Percentiles rank a stretch among this genome's conserved stretches.
These are phyloP conservation scores for Rhea pennata DNA, from an alignment of 2,113 vertebrate species.

Conservation along the genomic window DNA sequence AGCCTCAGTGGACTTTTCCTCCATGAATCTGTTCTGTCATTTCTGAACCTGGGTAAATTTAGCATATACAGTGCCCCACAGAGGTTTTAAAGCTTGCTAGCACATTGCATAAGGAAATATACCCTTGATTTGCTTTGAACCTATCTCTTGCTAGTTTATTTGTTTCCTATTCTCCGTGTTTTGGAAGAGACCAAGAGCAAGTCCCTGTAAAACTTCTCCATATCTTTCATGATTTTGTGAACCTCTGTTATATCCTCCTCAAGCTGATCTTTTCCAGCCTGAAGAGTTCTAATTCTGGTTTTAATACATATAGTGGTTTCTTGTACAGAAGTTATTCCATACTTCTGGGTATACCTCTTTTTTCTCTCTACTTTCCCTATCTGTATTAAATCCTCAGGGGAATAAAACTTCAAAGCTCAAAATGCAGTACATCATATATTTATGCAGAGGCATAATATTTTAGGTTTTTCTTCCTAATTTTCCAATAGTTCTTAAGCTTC, in stretches of 20 bases:
- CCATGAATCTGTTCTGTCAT: background rate
- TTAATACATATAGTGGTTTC: background rate
- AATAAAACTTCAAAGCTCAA: background rate
- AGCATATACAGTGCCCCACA: background rate
- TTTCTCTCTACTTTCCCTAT: background rate
- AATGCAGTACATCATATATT: background rate
- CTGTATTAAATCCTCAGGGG: background rate
- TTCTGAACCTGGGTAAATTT: background rate
- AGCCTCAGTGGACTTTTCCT: background rate
- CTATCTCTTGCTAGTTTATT: background rate
- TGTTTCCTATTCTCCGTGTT: background rate
- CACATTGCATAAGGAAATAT: background rate
- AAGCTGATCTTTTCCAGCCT: background rate
- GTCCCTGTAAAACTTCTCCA: background rate
- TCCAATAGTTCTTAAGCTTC: background rate
- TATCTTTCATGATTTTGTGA: background rate
- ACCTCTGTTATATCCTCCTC: background rate
- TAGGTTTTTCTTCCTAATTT: accelerated
- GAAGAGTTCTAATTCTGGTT: background rate
- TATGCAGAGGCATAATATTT: background rate
- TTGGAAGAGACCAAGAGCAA: background rate
- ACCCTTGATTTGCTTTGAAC: background rate
- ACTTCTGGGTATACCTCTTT: background rate
- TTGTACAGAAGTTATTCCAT: background rate
- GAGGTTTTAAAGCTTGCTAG: background rate